Base-by-base conservation (phyloP, 1,140 invertebrate genomes). In the Cydia amplana region DNA sequence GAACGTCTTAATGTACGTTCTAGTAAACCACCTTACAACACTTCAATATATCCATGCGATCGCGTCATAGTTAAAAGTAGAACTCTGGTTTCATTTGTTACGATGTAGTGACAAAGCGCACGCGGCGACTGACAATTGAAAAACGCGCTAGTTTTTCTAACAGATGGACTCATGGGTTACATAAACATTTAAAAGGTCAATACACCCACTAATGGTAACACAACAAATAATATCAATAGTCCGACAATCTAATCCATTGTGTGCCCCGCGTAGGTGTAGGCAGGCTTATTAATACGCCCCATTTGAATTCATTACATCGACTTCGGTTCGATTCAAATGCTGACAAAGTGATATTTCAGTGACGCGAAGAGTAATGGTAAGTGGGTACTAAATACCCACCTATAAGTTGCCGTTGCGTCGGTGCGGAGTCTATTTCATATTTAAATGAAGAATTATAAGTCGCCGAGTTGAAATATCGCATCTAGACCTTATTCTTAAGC, bases 301-400 rank as follows among this genome's bases (percentile, higher is more conserved):
- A 79, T 83, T 86, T 78, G 75, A 80, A 76, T 82, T 81, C 75
- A 82, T 83, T 83, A 79, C 82, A 82, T 80, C 76, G 80, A 86
- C 82, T 84, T 84, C 82, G 84, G 80, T 72, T 80, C 78, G 73
- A 77, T 77, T 78, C 72, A 70, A 79, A 73, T 70, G 65, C 72
- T 74, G 51, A 49, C 63, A 76, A 55, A 76, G 7, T 73, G 75
- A 78, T 72, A 83, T 82, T 82, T 51, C 63, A 25, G 20, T 43
- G 23, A 46, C 76, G 36, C 75, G 70, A 65, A 67, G 51, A 72
- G 63, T 77, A 64, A 72, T 78, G 79, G 75, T 78, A 78, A 78
- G 77, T 80, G 77, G 74, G 74, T 75, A 64, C 55, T 77, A 74
- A 64, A 77, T n/a, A 70, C 32, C n/a, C 65, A 43, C 28, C 32